These are phyloP conservation scores for Muscidifurax raptorellus DNA, from an alignment of 1,140 invertebrate genomes.

Conservation along the genomic window DNA sequence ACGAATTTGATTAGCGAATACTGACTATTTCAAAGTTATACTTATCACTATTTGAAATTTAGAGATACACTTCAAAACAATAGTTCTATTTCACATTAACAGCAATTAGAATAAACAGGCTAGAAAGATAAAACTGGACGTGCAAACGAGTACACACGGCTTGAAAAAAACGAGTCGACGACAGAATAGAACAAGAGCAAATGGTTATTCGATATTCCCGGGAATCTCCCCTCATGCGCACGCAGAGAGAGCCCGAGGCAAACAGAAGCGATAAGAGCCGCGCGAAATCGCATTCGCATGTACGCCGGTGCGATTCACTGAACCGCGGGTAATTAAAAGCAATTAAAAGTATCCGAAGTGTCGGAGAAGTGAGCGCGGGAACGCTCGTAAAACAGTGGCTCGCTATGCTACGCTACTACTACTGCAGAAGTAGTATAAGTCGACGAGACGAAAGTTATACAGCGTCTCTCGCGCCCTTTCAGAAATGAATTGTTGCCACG, in stretches of 20 bases:
- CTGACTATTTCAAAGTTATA: too few relatives aligned
- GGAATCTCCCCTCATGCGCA: background rate
- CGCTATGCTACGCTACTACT: background rate
- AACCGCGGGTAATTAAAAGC: conserved; percentile 27
- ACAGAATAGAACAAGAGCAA: background rate
- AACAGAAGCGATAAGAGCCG: conserved; percentile 3
- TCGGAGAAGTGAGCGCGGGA: background rate
- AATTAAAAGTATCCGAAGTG: conserved; percentile 26
- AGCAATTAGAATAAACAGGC: conserved; percentile 4
- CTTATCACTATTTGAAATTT: too few relatives aligned
- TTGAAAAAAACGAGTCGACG: background rate
- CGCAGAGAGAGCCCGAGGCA: background rate
- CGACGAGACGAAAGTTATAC: background rate
- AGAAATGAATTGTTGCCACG: conserved; percentile 15
- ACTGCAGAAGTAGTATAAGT: background rate
- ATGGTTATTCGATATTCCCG: conserved; percentile 17
- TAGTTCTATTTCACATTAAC: background rate
- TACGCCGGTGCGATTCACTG: background rate
- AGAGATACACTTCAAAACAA: too few relatives aligned
- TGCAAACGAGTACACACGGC: background rate
- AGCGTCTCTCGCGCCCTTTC: background rate
- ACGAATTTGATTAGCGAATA: too few relatives aligned
- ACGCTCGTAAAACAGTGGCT: background rate
- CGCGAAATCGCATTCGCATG: background rate
- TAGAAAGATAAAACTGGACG: background rate